Percentiles rank a stretch among this genome's conserved stretches.
Evolutionary conservation across 2,113 vertebrate genomes (phyloP).

Genomic region (Micromys minutus): DNA sequence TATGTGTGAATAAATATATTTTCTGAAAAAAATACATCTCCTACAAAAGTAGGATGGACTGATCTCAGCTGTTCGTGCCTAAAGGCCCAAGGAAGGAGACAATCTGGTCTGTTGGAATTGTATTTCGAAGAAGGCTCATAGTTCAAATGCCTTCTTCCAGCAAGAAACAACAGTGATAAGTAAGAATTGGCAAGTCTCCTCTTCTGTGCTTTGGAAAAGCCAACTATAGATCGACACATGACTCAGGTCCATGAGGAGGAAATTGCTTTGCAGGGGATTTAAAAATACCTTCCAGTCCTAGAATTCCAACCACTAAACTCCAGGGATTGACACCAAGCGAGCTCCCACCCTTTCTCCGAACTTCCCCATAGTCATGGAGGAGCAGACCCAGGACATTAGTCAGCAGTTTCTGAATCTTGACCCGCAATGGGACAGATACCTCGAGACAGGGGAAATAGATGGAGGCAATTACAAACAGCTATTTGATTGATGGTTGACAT

Average conservation of each 20-base stretch:
- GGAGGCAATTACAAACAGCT: slow-evolving; percentile 88
- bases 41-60: slow-evolving; percentile 46
- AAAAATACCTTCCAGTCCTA: slow-evolving; percentile 41
- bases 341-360: not conserved
- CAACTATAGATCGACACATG: not conserved
- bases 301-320: slow-evolving; percentile 6
- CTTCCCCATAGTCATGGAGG: slow-evolving; percentile 73
- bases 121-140: slow-evolving; percentile 1
- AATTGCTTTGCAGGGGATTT: slow-evolving; percentile 50
- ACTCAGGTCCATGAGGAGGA: slow-evolving; percentile 46
- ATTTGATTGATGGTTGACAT: slow-evolving; percentile 90
- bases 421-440: slow-evolving; percentile 85
- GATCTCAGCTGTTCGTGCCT: slow-evolving; percentile 32
- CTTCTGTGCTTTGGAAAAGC: not conserved
- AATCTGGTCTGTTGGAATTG: slow-evolving; percentile 22
- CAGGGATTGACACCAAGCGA: slow-evolving; percentile 21
- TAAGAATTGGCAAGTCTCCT: not conserved
- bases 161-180: slow-evolving; percentile 3
- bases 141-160: slow-evolving; percentile 31
- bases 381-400: slow-evolving; percentile 83
- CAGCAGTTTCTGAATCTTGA: slow-evolving; percentile 88
- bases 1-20: not conserved
- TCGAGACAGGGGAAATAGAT: slow-evolving; percentile 88
- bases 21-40: slow-evolving; percentile 48
- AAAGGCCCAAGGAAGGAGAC: not conserved